These are phyloP conservation scores for Cheilosia vulpina DNA, from an alignment of 2,888 invertebrate species.

Conservation along the genomic window DNA sequence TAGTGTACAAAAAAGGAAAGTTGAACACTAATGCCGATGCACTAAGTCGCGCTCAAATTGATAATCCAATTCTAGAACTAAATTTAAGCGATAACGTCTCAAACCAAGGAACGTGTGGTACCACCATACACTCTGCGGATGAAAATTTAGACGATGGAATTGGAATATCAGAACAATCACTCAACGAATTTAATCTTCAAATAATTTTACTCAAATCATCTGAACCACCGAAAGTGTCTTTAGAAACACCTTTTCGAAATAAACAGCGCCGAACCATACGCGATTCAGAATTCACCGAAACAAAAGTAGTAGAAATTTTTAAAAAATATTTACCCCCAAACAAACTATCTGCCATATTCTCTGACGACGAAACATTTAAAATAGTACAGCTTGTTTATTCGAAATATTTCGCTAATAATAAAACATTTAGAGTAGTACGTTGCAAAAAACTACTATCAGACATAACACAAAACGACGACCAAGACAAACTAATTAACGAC, in stretches of 20 bases:
- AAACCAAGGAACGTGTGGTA: conserved; percentile 26
- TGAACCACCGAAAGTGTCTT: no score
- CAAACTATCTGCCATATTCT: no score
- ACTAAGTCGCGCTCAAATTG: conserved; percentile 47
- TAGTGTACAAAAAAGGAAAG: conserved; percentile 54
- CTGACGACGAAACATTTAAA: background rate
- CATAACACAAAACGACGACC: conserved; percentile 27
- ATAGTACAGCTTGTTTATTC: conserved; percentile 33
- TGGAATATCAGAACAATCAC: no score
- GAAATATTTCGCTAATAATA: conserved; percentile 29
- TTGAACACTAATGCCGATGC: conserved; percentile 18
- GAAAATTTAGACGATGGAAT: conserved; percentile 1
- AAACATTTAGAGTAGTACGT: conserved; percentile 39
- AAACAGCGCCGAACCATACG: no score
- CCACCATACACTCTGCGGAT: conserved; percentile 31
- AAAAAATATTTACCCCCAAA: no score
- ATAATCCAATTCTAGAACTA: conserved; percentile 15
- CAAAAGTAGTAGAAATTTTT: no score
- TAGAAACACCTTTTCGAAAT: no score
- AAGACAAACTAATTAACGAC: conserved; percentile 37
- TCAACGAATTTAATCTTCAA: no score
- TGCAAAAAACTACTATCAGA: conserved; percentile 42
- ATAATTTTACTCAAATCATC: no score
- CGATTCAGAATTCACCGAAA: no score
- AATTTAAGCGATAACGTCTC: conserved; percentile 25